Conservation (phyloP, 2,113 vertebrate species). For the Onychostoma macrolepis region DNA sequence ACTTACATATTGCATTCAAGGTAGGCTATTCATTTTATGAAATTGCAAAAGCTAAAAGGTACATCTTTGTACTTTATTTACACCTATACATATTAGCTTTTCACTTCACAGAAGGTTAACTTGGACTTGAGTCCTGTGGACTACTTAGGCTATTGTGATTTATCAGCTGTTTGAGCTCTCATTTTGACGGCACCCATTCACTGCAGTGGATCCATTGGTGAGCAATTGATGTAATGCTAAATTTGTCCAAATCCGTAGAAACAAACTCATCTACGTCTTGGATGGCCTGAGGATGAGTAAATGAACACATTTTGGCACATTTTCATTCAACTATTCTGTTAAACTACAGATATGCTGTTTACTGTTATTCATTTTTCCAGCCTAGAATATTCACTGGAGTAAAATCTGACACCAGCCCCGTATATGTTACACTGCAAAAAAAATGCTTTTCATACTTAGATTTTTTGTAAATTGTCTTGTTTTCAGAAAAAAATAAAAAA, state of each 20-base stretch:
- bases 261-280: not conserved
- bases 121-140: not conserved
- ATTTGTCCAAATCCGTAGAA: not conserved
- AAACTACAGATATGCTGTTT: not conserved
- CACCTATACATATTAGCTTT: not conserved
- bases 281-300: not conserved
- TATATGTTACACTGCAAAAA: too few species aligned
- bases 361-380: not conserved
- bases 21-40: not conserved
- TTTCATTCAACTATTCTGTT: not conserved
- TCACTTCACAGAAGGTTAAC: not conserved
- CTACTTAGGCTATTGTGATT: not conserved
- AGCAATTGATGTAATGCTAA: not conserved
- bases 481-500: too few species aligned
- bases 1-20: not conserved
- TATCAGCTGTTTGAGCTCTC: not conserved
- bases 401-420: not conserved
- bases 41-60: not conserved
- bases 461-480: too few species aligned
- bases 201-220: not conserved
- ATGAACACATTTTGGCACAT: not conserved
- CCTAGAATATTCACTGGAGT: not conserved
- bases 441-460: too few species aligned
- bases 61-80: not conserved
- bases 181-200: not conserved